phyloP scores from a whole-genome alignment of 30 jellyfish, hydroid and myxozoan species.

The Pelagia noctiluca region DNA sequence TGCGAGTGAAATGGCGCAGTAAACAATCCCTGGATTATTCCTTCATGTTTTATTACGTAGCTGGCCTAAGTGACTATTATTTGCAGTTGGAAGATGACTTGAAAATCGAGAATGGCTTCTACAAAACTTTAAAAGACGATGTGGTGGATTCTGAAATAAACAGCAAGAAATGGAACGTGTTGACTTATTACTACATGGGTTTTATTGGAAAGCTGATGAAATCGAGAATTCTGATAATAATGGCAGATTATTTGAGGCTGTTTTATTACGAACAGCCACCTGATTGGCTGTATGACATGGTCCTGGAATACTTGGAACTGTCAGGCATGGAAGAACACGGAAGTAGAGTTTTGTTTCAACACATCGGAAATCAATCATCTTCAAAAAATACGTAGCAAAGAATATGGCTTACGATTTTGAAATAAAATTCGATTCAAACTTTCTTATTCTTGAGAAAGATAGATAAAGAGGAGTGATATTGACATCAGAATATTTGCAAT shows the following conservation, averaged over 20 bases:
- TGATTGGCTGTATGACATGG: constrained; percentile 45
- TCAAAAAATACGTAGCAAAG: constrained; percentile 38
- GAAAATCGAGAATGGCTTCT: constrained; percentile 37
- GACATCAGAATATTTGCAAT: no score
- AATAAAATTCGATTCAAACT: no score
- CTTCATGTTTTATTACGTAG: constrained; percentile 59
- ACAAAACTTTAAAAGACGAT: constrained; percentile 38
- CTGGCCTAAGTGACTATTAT: constrained; percentile 62
- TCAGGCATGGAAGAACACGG: background rate
- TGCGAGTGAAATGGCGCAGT: constrained; percentile 80
- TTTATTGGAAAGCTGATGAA: constrained; percentile 71
- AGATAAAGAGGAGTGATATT: no score
- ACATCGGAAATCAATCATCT: constrained; percentile 66
- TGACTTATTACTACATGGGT: constrained; percentile 66
- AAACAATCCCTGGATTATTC: constrained; percentile 84
- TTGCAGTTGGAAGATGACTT: constrained; percentile 86
- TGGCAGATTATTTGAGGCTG: constrained; percentile 48
- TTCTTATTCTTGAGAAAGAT: no score
- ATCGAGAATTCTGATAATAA: constrained; percentile 17
- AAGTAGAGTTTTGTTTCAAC: constrained; percentile 54
- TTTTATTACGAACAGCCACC: constrained; percentile 71
- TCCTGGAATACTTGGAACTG: background rate
- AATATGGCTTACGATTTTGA: no score
- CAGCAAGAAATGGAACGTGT: constrained; percentile 32
- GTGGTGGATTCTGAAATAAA: background rate